Percentiles rank a stretch among this genome's conserved stretches.
Evolutionary conservation across 2,113 vertebrate genomes (phyloP).

Genomic region (Cololabis saira): DNA sequence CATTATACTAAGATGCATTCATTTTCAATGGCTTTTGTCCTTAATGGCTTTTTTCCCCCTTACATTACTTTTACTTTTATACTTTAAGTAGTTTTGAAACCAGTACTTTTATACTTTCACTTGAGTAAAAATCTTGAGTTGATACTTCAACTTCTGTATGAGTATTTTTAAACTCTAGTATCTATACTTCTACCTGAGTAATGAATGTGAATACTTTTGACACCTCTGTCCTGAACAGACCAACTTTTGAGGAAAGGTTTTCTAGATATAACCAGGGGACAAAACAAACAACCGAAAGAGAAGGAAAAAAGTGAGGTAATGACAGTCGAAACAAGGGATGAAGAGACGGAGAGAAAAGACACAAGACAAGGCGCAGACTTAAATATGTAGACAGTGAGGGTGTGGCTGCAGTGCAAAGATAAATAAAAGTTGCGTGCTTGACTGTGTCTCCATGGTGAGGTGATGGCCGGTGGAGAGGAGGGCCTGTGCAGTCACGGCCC

Average conservation of each 20-base stretch:
- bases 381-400: conserved; percentile 60
- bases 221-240: no score
- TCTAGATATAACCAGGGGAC: background rate
- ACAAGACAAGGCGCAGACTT: conserved; percentile 10
- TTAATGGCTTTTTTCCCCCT: no score
- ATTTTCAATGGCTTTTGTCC: no score
- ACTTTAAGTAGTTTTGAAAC: no score
- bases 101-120: no score
- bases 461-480: conserved; percentile 40
- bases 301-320: conserved; percentile 33
- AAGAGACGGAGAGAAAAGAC: conserved; percentile 7
- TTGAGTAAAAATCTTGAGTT: no score
- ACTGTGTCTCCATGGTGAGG: conserved; percentile 46
- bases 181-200: no score
- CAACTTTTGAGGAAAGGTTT: conserved; percentile 2
- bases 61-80: no score
- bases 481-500: conserved; percentile 44
- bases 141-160: no score
- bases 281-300: background rate
- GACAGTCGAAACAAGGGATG: conserved; percentile 22
- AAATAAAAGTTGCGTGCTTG: conserved; percentile 53
- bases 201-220: no score
- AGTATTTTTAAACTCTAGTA: no score
- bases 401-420: conserved; percentile 50
- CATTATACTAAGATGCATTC: no score